These are phyloP conservation scores for Triops longicaudatus DNA, from an alignment of 1,140 invertebrate genomes.

Conservation along the genomic window DNA sequence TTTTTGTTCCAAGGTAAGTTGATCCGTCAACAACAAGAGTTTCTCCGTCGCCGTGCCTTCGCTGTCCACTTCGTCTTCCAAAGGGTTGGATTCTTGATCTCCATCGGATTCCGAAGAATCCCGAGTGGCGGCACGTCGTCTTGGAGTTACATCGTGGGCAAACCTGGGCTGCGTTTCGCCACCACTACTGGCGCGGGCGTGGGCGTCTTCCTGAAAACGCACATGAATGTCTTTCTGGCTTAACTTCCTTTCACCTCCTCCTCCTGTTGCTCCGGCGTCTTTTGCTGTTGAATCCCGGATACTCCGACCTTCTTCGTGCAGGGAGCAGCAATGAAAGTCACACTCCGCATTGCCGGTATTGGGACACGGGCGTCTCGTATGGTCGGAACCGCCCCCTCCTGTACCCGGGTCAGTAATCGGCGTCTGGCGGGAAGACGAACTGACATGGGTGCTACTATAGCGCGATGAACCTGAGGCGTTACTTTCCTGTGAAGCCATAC, in stretches of 20 bases:
- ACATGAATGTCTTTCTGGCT: conserved; percentile 46
- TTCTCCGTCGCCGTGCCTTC: conserved; percentile 63
- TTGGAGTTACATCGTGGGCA: not conserved
- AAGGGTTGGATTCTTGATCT: conserved; percentile 59
- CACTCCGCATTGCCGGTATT: conserved; percentile 52
- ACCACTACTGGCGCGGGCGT: conserved; percentile 3
- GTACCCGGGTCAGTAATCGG: conserved; percentile 55
- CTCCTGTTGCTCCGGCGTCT: conserved; percentile 25
- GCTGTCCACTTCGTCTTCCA: conserved; percentile 60
- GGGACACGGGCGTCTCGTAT: not conserved
- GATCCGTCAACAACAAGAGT: conserved; percentile 83
- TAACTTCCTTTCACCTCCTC: conserved; percentile 23
- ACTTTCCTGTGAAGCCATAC: not conserved
- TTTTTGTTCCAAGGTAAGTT: conserved; percentile 82
- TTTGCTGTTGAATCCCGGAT: conserved; percentile 48
- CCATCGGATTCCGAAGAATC: conserved; percentile 86
- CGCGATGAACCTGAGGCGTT: conserved; percentile 1
- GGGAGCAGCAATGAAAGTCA: conserved; percentile 88
- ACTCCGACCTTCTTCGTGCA: conserved; percentile 81
- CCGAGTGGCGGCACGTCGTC: conserved; percentile 29
- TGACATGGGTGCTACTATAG: not conserved
- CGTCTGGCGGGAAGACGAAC: conserved; percentile 42
- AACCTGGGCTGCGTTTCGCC: conserved; percentile 36
- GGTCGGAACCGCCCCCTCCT: conserved; percentile 35
- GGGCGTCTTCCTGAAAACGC: conserved; percentile 55